A percentile compares a stretch with the other conserved stretches of the same genome.
Conservation (phyloP, 2,113 vertebrate genomes). For the Carollia perspicillata region DNA sequence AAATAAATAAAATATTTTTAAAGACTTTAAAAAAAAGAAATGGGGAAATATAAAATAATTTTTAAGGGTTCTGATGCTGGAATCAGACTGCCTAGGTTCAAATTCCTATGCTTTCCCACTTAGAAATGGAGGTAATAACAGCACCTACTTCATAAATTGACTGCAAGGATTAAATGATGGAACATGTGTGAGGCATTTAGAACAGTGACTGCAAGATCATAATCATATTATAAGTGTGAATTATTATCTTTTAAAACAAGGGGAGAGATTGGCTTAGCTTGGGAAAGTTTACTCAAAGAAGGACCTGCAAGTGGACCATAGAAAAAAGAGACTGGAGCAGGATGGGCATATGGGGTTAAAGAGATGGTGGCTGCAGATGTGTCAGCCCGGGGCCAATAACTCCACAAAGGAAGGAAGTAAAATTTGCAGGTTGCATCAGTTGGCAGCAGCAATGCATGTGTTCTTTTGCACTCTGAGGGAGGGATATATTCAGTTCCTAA, state of each 20-base stretch:
- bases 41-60: neutral
- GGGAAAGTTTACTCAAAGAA: slow-evolving; percentile 23
- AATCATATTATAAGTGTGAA: slow-evolving; percentile 20
- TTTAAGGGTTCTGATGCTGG: neutral
- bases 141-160: neutral
- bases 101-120: slow-evolving; percentile 7
- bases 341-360: neutral
- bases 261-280: slow-evolving; percentile 13
- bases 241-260: slow-evolving; percentile 19
- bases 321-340: neutral
- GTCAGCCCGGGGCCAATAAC: neutral
- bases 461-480: neutral
- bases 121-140: neutral
- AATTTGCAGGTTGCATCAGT: neutral
- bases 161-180: slow-evolving; percentile 18
- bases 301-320: neutral
- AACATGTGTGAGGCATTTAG: neutral
- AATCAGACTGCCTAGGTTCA: neutral
- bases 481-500: neutral
- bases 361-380: neutral
- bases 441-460: neutral
- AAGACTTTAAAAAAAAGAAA: neutral
- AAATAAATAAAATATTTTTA: too few species aligned
- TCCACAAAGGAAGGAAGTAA: neutral
- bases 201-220: neutral